Evolutionary conservation across 2,888 invertebrate species (phyloP).

Genomic region (Phaedon cochleariae): DNA sequence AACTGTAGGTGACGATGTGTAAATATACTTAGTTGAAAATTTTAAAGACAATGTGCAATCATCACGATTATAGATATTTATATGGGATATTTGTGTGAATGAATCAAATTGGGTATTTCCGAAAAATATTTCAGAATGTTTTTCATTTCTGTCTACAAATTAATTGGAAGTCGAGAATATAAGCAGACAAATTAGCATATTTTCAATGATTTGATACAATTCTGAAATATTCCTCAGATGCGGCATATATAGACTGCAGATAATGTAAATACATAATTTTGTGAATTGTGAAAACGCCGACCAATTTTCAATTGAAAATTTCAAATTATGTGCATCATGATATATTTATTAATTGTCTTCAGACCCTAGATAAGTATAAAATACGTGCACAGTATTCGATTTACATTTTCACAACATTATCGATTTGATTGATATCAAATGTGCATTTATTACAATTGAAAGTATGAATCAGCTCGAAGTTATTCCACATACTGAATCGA

Average conservation of each 20-base stretch:
- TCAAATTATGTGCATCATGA: constrained; percentile 36
- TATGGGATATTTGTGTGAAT: constrained; percentile 41
- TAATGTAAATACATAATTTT: constrained; percentile 45
- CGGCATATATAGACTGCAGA: constrained; percentile 47
- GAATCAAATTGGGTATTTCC: constrained; percentile 23
- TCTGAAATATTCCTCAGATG: constrained; percentile 24
- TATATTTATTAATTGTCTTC: constrained; percentile 43
- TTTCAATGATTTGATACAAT: constrained; percentile 5
- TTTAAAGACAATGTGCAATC: constrained; percentile 56
- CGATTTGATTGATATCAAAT: background rate
- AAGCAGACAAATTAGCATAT: background rate
- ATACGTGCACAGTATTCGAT: constrained; percentile 38
- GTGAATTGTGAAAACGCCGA: constrained; percentile 47
- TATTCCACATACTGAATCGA: constrained; percentile 12
- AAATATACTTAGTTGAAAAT: constrained; percentile 48
- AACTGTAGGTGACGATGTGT: constrained; percentile 54
- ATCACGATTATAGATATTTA: constrained; percentile 49
- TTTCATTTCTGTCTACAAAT: background rate
- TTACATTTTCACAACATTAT: constrained; percentile 30
- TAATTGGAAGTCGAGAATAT: background rate
- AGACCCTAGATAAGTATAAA: constrained; percentile 39
- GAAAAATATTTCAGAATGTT: constrained; percentile 12
- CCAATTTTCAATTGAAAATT: constrained; percentile 43
- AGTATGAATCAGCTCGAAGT: constrained; percentile 48
- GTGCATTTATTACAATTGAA: constrained; percentile 31